Evolutionary conservation across 2,888 invertebrate genomes (phyloP).

Genomic region (Callyntrura sp.): DNA sequence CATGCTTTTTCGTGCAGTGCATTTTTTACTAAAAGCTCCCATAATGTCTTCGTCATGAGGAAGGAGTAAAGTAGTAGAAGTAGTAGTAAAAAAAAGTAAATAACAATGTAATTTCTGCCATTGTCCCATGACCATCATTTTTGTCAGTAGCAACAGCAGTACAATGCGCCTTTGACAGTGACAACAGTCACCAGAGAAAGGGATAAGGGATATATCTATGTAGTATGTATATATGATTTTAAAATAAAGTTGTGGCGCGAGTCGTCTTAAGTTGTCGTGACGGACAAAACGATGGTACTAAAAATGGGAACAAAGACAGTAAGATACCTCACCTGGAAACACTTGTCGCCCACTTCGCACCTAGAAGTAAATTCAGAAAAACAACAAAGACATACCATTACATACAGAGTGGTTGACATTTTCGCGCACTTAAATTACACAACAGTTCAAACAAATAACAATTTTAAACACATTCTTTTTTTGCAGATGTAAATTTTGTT

Average conservation of each 20-base stretch:
- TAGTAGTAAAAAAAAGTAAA: background rate
- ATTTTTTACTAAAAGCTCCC: constrained; percentile 69
- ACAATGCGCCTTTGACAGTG: background rate
- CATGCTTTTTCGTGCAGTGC: constrained; percentile 59
- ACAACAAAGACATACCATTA: background rate
- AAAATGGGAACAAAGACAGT: constrained; percentile 7
- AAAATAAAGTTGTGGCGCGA: background rate
- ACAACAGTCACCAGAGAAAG: background rate
- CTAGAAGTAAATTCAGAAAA: constrained; percentile 66
- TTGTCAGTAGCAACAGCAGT: constrained; percentile 1
- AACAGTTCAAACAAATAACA: too few relatives aligned
- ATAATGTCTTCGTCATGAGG: constrained; percentile 37
- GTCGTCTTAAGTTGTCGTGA: constrained; percentile 16
- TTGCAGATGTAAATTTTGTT: too few relatives aligned
- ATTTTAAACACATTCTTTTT: too few relatives aligned
- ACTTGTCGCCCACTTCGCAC: constrained; percentile 83
- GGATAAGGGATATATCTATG: too few relatives aligned
- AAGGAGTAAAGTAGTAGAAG: constrained; percentile 3
- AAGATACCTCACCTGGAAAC: constrained; percentile 82
- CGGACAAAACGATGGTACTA: constrained; percentile 8
- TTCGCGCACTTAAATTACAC: too few relatives aligned
- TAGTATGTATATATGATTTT: too few relatives aligned
- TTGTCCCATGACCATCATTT: constrained; percentile 51
- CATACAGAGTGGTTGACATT: too few relatives aligned
- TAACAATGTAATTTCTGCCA: constrained; percentile 5